Base-by-base conservation (phyloP, 1,140 invertebrate genomes). In the Neoseiulus cucumeris region DNA sequence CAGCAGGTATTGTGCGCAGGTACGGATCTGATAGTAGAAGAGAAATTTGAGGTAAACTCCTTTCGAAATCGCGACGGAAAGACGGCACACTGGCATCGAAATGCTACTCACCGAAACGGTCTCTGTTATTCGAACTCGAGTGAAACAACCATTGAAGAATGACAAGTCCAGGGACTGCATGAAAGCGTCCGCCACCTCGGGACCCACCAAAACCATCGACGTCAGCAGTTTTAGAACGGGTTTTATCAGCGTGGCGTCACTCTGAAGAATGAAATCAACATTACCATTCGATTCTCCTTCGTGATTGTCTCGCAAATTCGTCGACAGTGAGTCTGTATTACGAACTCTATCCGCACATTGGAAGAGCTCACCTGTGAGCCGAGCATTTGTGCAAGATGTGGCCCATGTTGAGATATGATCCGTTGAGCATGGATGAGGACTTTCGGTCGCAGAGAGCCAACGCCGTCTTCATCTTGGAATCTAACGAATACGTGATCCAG, bases 171-270 rank as follows among this genome's bases (percentile, higher is more conserved):
- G 14, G 4, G 51, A 59, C 22, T 59, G 51, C 2, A 59, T 33
- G 51, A 59, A 59, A 29, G 22, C 51, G 9, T 59, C 51, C 51
- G 51, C 51, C 17, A 59, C 51, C 22, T 59, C 51, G 33, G 51
- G 17, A 6, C 51, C 51, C 14, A 25, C 51, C 14, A 59, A 33
- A 2, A 59, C 51, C 51, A 59, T 59, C 33, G 51, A 59, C 12
- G 51, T 59, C 14, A 59, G 33, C 12, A 59, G 51, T 20, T 59
- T 59, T 17, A 59, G 51, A 2, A 59, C 51, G 33, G 51, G 51
- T 20, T 59, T 59, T 12, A 59, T 59, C 14, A 59, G 14, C 2
- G 22, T 20, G 14, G 51, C 14, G 22, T 59, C 51, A 25, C 51
- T 20, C 51, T 59, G 22, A 20, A 59, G n/a, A 59, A 59, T 29